Base-by-base conservation (phyloP, 2,797 vertebrate genomes). In the Rhinoraja longicauda region DNA sequence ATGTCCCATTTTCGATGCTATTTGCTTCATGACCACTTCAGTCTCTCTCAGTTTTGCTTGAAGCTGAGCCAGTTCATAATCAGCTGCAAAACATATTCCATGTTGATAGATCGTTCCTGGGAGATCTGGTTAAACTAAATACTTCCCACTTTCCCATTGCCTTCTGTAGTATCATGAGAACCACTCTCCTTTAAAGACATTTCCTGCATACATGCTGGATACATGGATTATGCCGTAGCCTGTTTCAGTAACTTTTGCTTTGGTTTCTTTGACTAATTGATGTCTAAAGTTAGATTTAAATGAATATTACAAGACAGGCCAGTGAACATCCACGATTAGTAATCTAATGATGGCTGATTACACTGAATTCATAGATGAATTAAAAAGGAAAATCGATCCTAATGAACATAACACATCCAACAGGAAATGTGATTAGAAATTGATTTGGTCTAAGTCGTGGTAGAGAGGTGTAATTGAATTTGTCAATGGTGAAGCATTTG, bases 31-130 rank as follows among this genome's bases (percentile, higher is more conserved):
- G 94, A 98, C 97, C 95, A 97, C 95, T 95, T 99, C 98, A 0
- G 98, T 99, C 94, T 99, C 98, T 93, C 96, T 97, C 94, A 99
- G 96, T 94, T 98, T 98, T 95, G 99, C 98, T 95, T 99, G 98
- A 84, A 99, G 97, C 94, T 99, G 98, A 86, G 95, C 94, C 94
- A 99, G 96, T 94, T 99, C 97, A 93, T 97, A 99, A 94, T 99
- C 98, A 78, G 98, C 98, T 99, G 94, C 90, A 96, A 96, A 94
- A 94, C 1, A 95, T n/a, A 79, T 72, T 32, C 53, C 39, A 75
- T 57, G 67, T 17, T 26, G 32, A 13, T 45, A n/a, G n/a, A 13
- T 92, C 90, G 92, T 75, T 53, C 13, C 39, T n/a, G 15, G 90
- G 39, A 92, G 70, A 29, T 57, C 39, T 92, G 90, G 39, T 8